Evolutionary conservation across 2,797 vertebrate species (phyloP), one percentile per base, ranked within the genome.

Genomic region (Pseudotriccus pelzelni): DNA sequence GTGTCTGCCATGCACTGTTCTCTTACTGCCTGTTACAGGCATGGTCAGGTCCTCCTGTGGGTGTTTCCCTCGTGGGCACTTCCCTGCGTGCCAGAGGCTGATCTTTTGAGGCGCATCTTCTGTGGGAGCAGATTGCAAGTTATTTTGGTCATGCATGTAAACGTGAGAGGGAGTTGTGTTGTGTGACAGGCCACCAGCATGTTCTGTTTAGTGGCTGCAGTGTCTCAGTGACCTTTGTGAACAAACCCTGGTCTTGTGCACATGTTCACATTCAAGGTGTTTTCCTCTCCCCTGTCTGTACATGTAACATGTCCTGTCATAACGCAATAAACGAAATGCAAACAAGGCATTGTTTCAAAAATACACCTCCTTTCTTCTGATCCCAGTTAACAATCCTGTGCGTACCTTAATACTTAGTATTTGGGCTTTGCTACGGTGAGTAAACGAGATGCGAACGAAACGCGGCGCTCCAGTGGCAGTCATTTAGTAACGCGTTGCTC

Each of bases 261-360:
- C 62, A 9, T n/a, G 9, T 72, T 83, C 89, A 47, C 68, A 0
- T 59, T 50, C 10, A 14, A 79, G 43, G 19, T 79, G 59, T 90
- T 87, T 87, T 63, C 44, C 44, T 95, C 37, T 76, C 66, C 36
- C 68, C 81, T 72, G 34, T 64, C 55, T 52, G 1, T 91, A 79
- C 84, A 28, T 97, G 95, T 96, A 97, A 94, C 60, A 18, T 76
- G 17, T 75, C 76, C 92, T 84, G 90, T 95, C 96, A 74, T 76
- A 86, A 91, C 78, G 14, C 84, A 96, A 93, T 84, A 97, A 96
- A 97, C 16, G 16, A 97, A 97, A 87, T 87, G 87, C 86, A 96
- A 79, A 70, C 92, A 52, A 73, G 79, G 93, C 56, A 0, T 52
- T 13, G 49, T 83, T 58, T 81, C 69, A 56, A 60, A 87, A 91